Conservation (phyloP, 2,797 vertebrate species). For the Coendou prehensilis region DNA sequence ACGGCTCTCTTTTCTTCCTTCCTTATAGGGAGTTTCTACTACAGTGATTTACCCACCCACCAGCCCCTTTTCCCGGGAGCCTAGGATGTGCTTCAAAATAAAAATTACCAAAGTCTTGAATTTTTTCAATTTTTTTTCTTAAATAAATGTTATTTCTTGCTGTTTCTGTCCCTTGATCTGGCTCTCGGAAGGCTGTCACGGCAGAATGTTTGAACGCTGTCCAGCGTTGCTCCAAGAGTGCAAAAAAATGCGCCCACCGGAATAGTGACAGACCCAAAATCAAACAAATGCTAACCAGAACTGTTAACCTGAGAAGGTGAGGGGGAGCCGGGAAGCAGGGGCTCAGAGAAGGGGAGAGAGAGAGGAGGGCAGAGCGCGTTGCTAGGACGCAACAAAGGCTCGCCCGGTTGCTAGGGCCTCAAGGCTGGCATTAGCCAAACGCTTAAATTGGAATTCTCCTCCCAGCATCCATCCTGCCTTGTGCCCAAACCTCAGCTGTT, state of each 20-base stretch:
- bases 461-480: not conserved
- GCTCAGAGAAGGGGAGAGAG: rapidly evolving
- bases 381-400: constrained; percentile 61
- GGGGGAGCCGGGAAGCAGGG: rapidly evolving
- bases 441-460: not conserved
- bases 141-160: constrained; percentile 6
- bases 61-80: not conserved
- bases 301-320: too few species aligned
- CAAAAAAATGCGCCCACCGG: not conserved
- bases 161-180: not conserved
- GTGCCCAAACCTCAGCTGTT: not conserved
- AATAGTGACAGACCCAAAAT: not conserved
- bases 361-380: not conserved
- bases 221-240: not conserved
- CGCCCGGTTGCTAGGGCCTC: constrained; percentile 74
- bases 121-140: constrained; percentile 7
- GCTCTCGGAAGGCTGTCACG: not conserved
- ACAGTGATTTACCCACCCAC: not conserved
- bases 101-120: constrained; percentile 42
- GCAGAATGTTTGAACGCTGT: not conserved
- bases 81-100: constrained; percentile 9
- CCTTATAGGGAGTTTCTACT: not conserved
- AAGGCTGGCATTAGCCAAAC: not conserved
- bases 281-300: too few species aligned
- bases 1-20: not conserved